Conservation (phyloP, 1,140 invertebrate species). For the Drosophila bocqueti region DNA sequence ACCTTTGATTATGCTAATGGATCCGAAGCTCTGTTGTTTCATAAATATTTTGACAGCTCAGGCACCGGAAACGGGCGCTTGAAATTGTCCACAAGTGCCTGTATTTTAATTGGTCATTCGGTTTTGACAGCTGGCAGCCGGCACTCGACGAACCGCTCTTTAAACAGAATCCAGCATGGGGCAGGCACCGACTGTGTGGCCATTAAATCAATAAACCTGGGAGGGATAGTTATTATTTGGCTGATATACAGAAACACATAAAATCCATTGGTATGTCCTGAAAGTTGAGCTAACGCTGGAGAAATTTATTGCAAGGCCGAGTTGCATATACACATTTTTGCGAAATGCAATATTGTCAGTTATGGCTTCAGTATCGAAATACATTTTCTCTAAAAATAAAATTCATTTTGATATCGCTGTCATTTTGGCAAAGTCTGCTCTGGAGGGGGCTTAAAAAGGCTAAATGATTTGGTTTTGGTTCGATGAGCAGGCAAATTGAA, state of each 20-base stretch:
- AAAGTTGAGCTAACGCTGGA: constrained; percentile 8
- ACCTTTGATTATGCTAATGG: constrained; percentile 81
- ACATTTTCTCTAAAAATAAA: constrained; percentile 12
- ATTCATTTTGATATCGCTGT: constrained; percentile 8
- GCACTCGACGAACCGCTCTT: constrained; percentile 8
- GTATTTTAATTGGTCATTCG: constrained; percentile 54
- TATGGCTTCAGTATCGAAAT: constrained; percentile 12
- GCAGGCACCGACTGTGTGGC: not conserved
- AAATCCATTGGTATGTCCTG: constrained; percentile 9
- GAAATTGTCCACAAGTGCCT: constrained; percentile 40
- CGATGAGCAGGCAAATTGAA: constrained; percentile 25
- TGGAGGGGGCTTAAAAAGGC: not conserved
- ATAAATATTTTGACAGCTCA: constrained; percentile 61
- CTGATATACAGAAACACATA: constrained; percentile 11
- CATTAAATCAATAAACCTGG: constrained; percentile 17
- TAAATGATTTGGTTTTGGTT: constrained; percentile 24
- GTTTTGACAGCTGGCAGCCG: constrained; percentile 33
- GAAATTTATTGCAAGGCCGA: not conserved
- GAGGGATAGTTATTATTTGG: constrained; percentile 13
- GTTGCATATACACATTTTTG: constrained; percentile 1
- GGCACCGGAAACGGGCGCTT: constrained; percentile 44
- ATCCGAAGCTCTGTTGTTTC: constrained; percentile 39
- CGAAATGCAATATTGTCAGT: constrained; percentile 12
- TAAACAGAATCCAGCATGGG: not conserved
- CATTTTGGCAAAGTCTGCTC: not conserved